These are phyloP conservation scores for Cyanistes caeruleus DNA, from an alignment of 2,113 vertebrate species.

Conservation along the genomic window DNA sequence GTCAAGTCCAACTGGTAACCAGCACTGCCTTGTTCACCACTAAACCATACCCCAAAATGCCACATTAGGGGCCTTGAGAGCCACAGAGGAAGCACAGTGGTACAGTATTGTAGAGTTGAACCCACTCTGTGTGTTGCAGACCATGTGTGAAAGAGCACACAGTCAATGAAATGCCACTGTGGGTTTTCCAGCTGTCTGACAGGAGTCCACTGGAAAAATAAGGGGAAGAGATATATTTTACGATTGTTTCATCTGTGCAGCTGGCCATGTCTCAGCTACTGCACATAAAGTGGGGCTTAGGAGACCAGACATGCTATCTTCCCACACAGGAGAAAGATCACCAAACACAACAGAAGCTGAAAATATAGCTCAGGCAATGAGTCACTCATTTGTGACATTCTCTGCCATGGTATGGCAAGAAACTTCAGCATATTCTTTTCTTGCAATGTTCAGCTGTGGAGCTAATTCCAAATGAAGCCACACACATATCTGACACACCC, in stretches of 20 bases:
- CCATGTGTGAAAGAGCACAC: neutral
- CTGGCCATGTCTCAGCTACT: neutral
- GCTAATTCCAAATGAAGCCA: conserved; percentile 34
- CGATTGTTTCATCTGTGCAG: neutral
- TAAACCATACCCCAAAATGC: neutral
- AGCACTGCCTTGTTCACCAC: neutral
- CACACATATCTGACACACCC: conserved; percentile 6
- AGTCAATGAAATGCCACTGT: neutral
- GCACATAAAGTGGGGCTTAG: neutral
- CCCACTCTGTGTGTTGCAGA: neutral
- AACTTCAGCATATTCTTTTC: neutral
- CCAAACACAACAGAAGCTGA: neutral
- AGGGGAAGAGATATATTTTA: neutral
- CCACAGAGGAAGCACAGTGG: neutral
- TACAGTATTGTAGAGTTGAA: neutral
- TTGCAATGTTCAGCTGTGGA: neutral
- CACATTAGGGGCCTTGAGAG: neutral
- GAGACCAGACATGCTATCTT: neutral
- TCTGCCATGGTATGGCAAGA: neutral
- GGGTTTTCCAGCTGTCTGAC: neutral
- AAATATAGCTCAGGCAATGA: conserved; percentile 27
- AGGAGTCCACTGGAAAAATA: neutral
- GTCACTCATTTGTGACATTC: neutral
- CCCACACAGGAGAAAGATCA: neutral
- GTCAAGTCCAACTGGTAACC: neutral